Percentiles rank a stretch among this genome's conserved stretches.
These are phyloP conservation scores for Scomber colias DNA, from an alignment of 2,113 vertebrate species.

Conservation along the genomic window DNA sequence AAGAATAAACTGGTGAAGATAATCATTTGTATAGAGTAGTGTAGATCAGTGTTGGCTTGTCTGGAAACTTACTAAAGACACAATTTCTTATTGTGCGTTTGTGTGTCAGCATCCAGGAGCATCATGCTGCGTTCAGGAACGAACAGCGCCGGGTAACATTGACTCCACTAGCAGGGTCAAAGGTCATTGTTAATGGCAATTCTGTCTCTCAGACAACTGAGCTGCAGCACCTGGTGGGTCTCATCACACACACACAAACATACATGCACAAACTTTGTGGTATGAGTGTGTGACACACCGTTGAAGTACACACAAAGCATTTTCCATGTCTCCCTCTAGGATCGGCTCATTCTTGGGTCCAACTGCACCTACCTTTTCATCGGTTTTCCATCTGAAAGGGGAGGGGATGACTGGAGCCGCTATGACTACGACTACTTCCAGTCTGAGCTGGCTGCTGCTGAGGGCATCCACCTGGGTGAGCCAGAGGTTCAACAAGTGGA, in stretches of 20 bases:
- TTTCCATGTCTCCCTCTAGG: slow-evolving; percentile 74
- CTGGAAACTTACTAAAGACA: neutral
- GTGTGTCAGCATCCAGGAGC: slow-evolving; percentile 87
- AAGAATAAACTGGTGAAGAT: neutral
- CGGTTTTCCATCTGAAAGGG: slow-evolving; percentile 87
- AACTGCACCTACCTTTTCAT: slow-evolving; percentile 89
- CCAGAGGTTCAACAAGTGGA: neutral
- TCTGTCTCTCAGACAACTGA: slow-evolving; percentile 79
- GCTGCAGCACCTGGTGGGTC: slow-evolving; percentile 88
- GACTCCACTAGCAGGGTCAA: slow-evolving; percentile 82
- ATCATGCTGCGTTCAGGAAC: slow-evolving; percentile 88
- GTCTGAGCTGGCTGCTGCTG: slow-evolving; percentile 88
- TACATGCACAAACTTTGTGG: neutral
- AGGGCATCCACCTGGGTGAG: slow-evolving; percentile 88
- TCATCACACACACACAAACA: neutral
- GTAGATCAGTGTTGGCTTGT: neutral
- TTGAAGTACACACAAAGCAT: neutral
- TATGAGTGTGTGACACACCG: neutral
- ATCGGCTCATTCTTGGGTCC: slow-evolving; percentile 90
- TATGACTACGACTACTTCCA: slow-evolving; percentile 93
- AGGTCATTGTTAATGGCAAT: slow-evolving; percentile 88
- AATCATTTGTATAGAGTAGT: neutral
- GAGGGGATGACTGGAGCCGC: slow-evolving; percentile 84
- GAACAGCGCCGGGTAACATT: slow-evolving; percentile 82
- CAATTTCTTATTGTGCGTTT: neutral